These are phyloP conservation scores for Psittacula derbiana DNA, from an alignment of 2,797 vertebrate genomes.

Conservation along the genomic window DNA sequence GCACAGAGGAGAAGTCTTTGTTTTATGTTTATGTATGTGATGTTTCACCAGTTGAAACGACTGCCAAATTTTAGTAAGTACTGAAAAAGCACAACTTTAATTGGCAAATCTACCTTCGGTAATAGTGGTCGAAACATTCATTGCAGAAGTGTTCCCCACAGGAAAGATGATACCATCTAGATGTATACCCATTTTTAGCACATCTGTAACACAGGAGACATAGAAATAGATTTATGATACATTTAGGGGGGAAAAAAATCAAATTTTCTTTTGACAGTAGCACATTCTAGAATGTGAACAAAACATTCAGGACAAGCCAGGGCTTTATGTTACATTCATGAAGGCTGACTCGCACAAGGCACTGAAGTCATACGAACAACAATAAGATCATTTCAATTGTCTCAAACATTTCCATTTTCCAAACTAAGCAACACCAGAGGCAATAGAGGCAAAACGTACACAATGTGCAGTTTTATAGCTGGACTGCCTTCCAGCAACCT, in stretches of 20 bases:
- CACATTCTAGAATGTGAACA: neutral
- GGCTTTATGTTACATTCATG: neutral
- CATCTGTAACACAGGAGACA: slow-evolving; percentile 81
- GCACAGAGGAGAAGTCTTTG: neutral
- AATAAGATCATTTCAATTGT: slow-evolving; percentile 28
- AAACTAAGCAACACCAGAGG: slow-evolving; percentile 34
- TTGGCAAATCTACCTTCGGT: slow-evolving; percentile 86
- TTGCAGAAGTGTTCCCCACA: slow-evolving; percentile 99
- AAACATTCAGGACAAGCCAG: neutral
- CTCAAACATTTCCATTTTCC: slow-evolving; percentile 18
- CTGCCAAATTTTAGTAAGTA: neutral
- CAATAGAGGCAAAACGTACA: neutral
- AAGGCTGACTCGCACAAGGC: neutral
- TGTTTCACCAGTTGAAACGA: neutral
- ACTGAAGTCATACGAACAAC: neutral
- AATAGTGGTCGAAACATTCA: slow-evolving; percentile 98
- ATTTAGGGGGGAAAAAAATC: neutral
- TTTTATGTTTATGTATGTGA: neutral
- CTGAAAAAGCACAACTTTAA: neutral
- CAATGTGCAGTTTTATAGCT: neutral
- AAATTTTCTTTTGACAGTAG: neutral
- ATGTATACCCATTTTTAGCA: slow-evolving; percentile 97
- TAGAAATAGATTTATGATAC: neutral
- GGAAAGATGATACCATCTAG: slow-evolving; percentile 97
- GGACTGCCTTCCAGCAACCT: slow-evolving; percentile 16